A percentile compares a stretch with the other conserved stretches of the same genome.
Evolutionary conservation across 2,113 vertebrate species (phyloP).

Genomic region (Triplophysa dalaica): DNA sequence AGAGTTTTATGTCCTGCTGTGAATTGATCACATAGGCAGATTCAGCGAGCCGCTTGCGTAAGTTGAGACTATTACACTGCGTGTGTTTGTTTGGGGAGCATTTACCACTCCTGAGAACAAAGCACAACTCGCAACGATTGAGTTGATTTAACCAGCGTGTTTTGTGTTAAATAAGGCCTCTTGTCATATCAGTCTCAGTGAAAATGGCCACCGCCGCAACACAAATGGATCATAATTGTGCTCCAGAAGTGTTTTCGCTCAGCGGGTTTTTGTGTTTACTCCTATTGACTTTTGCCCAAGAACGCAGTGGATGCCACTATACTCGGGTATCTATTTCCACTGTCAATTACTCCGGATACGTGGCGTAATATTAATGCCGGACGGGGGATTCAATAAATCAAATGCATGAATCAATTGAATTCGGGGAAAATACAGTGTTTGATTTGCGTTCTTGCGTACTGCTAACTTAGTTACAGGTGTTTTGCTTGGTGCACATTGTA

Average conservation of each 20-base stretch:
- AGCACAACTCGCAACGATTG: slow-evolving; percentile 56
- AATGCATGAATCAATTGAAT: slow-evolving; percentile 73
- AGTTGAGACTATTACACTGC: slow-evolving; percentile 63
- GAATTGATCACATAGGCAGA: slow-evolving; percentile 39
- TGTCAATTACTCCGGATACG: slow-evolving; percentile 70
- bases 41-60: slow-evolving; percentile 37
- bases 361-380: slow-evolving; percentile 46
- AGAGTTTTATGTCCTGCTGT: neutral
- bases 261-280: slow-evolving; percentile 70
- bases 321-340: slow-evolving; percentile 71
- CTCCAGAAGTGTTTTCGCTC: slow-evolving; percentile 68
- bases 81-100: slow-evolving; percentile 61
- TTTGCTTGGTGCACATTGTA: slow-evolving; percentile 63
- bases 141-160: slow-evolving; percentile 67
- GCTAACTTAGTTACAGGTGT: slow-evolving; percentile 66
- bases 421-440: slow-evolving; percentile 65
- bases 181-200: slow-evolving; percentile 71
- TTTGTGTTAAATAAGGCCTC: slow-evolving; percentile 62
- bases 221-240: slow-evolving; percentile 76
- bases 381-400: slow-evolving; percentile 64
- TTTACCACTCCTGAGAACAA: slow-evolving; percentile 66
- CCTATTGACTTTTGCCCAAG: slow-evolving; percentile 73
- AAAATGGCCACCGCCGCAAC: slow-evolving; percentile 68
- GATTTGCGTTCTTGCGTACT: slow-evolving; percentile 66
- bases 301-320: slow-evolving; percentile 67